Percentiles rank a stretch among this genome's conserved stretches.
phyloP scores from a whole-genome alignment of 2,113 vertebrate species.

The Colossoma macropomum region DNA sequence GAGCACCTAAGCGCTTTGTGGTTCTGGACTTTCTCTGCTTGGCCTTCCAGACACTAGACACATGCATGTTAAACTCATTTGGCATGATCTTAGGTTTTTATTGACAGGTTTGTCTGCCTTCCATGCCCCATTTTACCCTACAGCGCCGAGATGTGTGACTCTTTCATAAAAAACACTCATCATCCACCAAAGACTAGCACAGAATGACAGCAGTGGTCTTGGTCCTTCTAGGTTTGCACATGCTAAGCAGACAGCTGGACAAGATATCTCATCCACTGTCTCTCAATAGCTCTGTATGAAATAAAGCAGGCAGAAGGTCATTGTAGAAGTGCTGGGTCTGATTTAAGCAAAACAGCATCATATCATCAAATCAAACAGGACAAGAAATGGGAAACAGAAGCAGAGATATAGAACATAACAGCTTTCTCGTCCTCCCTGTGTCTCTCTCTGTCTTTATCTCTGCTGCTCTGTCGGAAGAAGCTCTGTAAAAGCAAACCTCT shows the following conservation, averaged over 20 bases:
- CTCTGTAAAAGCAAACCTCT: slow-evolving; percentile 63
- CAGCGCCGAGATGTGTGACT: too few relatives aligned
- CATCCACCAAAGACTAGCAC: neutral
- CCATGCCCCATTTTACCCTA: neutral
- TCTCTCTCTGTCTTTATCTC: slow-evolving; percentile 62
- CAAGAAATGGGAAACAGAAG: slow-evolving; percentile 59
- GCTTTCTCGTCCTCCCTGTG: neutral
- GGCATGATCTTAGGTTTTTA: slow-evolving; percentile 18
- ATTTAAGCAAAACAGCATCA: slow-evolving; percentile 56
- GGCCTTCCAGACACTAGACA: neutral
- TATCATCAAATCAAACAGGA: slow-evolving; percentile 73
- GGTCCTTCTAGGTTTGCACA: neutral
- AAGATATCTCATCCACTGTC: slow-evolving; percentile 1
- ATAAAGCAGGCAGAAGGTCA: neutral
- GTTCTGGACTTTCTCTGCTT: slow-evolving; percentile 42
- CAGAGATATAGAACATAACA: slow-evolving; percentile 59
- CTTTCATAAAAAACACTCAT: neutral
- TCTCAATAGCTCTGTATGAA: slow-evolving; percentile 31
- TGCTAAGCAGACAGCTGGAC: neutral
- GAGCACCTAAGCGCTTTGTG: slow-evolving; percentile 11
- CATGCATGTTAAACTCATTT: slow-evolving; percentile 18
- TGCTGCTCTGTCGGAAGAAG: slow-evolving; percentile 49
- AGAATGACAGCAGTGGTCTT: neutral
- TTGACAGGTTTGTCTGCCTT: slow-evolving; percentile 26
- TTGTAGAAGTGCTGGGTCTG: slow-evolving; percentile 20